Percentiles rank a stretch among this genome's conserved stretches.
phyloP scores from a whole-genome alignment of 2,113 vertebrate species.

The Numenius arquata region DNA sequence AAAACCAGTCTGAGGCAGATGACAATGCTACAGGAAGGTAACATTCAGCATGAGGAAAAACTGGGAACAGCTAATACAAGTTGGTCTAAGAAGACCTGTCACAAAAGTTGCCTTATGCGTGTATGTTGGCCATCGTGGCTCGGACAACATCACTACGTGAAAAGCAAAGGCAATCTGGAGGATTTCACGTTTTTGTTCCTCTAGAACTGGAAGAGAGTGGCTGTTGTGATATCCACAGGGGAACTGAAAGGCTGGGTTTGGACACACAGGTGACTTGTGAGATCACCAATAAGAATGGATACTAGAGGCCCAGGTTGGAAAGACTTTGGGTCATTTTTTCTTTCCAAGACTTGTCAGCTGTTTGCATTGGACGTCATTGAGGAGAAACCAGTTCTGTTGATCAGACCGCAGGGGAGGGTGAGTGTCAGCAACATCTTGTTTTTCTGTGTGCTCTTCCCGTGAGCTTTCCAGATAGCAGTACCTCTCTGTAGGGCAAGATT shows the following conservation, averaged over 20 bases:
- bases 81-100: neutral
- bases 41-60: neutral
- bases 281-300: neutral
- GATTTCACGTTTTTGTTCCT: neutral
- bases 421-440: fast-evolving
- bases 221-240: neutral
- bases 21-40: neutral
- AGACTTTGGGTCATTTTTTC: neutral
- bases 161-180: neutral
- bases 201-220: neutral
- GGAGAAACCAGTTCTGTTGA: neutral
- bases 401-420: neutral
- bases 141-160: neutral
- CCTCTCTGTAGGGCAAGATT: neutral
- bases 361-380: neutral
- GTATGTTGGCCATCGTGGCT: neutral
- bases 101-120: neutral
- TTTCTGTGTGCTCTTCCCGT: neutral
- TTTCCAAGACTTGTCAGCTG: neutral
- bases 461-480: neutral
- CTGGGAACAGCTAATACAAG: neutral
- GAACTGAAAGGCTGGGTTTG: neutral
- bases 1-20: neutral
- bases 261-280: neutral
- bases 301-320: neutral